Evolutionary conservation across 2,888 invertebrate species (phyloP).

Genomic region (Andrena camellia): DNA sequence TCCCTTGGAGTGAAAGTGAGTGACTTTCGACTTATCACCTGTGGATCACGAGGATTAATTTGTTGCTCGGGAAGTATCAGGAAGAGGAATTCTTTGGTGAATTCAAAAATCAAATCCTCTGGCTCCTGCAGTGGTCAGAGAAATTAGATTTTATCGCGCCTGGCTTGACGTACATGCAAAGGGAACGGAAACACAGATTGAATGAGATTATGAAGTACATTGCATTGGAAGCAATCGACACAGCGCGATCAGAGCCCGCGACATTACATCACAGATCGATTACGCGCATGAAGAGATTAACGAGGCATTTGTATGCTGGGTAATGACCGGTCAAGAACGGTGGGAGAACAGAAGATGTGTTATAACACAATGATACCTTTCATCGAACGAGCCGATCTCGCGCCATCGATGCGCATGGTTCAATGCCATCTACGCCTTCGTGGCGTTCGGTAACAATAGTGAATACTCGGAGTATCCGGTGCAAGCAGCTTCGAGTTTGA

Average conservation of each 20-base stretch:
- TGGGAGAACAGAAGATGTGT: constrained; percentile 31
- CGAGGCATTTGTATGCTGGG: constrained; percentile 35
- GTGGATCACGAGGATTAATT: background rate
- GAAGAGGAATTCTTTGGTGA: background rate
- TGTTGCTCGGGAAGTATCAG: background rate
- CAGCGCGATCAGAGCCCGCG: background rate
- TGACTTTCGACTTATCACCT: background rate
- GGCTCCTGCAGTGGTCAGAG: background rate
- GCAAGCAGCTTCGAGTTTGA: background rate
- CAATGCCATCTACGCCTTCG: constrained; percentile 12
- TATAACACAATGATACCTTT: constrained; percentile 46
- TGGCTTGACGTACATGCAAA: background rate
- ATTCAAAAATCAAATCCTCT: background rate
- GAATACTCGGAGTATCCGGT: background rate
- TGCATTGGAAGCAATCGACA: constrained; percentile 13
- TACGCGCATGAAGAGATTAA: constrained; percentile 23
- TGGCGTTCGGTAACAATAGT: constrained; percentile 1
- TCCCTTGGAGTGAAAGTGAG: constrained; percentile 11
- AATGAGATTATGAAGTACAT: constrained; percentile 15
- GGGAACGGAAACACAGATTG: constrained; percentile 17
- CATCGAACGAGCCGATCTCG: constrained; percentile 26
- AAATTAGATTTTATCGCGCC: constrained; percentile 8
- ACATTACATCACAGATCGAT: constrained; percentile 22
- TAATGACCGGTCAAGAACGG: constrained; percentile 22
- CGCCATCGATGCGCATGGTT: constrained; percentile 5